Conservation (phyloP, 2,797 vertebrate species). For the Vireo griseus region DNA sequence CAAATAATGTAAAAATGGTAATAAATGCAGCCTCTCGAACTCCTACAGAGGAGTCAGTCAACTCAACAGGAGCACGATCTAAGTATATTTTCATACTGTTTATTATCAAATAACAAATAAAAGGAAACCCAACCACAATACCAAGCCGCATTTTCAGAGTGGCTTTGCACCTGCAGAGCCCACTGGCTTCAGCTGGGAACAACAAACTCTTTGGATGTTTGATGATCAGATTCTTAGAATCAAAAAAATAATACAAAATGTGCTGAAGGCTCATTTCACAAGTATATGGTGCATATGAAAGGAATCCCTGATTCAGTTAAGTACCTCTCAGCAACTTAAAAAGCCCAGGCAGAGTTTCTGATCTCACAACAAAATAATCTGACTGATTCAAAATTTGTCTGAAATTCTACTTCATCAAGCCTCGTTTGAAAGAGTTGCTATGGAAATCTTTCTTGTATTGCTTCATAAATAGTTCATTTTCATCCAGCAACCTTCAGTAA, state of each 20-base stretch:
- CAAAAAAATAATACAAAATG: background rate
- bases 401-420: background rate
- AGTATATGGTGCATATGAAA: background rate
- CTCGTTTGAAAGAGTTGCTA: background rate
- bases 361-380: background rate
- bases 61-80: background rate
- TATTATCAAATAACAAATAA: background rate
- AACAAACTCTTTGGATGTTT: background rate
- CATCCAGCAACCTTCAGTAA: background rate
- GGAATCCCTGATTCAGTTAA: background rate
- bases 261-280: background rate
- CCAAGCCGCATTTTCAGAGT: background rate
- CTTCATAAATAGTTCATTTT: background rate
- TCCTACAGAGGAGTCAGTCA: background rate
- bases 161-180: constrained; percentile 41
- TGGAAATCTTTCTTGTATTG: background rate
- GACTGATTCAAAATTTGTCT: background rate
- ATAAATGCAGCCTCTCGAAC: background rate
- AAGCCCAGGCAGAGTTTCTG: background rate
- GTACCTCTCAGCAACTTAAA: background rate
- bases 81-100: background rate
- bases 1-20: background rate
- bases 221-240: constrained; percentile 13
- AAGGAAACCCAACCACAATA: constrained; percentile 3
- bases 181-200: constrained; percentile 1